Evolutionary conservation across 2,113 vertebrate genomes (phyloP), one percentile per base, ranked within the genome.

Genomic region (Oreocharis arfaki): DNA sequence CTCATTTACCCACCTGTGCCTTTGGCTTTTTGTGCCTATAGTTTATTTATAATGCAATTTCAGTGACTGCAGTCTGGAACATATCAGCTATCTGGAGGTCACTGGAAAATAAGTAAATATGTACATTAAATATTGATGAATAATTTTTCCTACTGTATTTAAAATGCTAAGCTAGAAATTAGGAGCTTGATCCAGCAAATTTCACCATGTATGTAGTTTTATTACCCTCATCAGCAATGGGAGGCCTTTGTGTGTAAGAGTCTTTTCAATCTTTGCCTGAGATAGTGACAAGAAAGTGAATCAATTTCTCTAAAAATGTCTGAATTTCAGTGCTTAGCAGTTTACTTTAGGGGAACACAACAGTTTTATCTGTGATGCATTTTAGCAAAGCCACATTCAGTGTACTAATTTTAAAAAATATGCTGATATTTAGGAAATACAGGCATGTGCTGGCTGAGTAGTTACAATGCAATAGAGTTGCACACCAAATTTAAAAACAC

Each of bases 21-120:
- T 79, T 87, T 85, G 76, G 37, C 12, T 87, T 94, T 80, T 82
- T 2, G 0, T n/a, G 13, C 79, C 46, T 71, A 4, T 68, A 26
- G 39, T 83, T 92, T 84, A 67, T 94, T 94, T 89, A 84, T 65
- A 79, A 85, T 18, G 49, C 41, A 87, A 61, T 92, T 85, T 63
- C 70, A 84, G 57, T 61, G 44, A 90, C 37, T 55, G n/a, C 37
- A 76, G 59, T 26, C 81, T 89, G 84, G 53, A 89, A 75, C 11
- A 65, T 24, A 24, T 12, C 30, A 60, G 75, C 47, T 93, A 47
- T 61, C 16, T 57, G 65, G 61, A 82, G 53, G 65, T 87, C 84
- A 95, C 47, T 86, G 35, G 23, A 83, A 95, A 96, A 87, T 49
- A 84, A 53, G 47, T 52, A 90, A 91, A 84, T 75, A 91, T 39